A percentile compares a stretch with the other conserved stretches of the same genome.
These are phyloP conservation scores for Melangyna quadrimaculata DNA, from an alignment of 2,888 invertebrate genomes.

Conservation along the genomic window DNA sequence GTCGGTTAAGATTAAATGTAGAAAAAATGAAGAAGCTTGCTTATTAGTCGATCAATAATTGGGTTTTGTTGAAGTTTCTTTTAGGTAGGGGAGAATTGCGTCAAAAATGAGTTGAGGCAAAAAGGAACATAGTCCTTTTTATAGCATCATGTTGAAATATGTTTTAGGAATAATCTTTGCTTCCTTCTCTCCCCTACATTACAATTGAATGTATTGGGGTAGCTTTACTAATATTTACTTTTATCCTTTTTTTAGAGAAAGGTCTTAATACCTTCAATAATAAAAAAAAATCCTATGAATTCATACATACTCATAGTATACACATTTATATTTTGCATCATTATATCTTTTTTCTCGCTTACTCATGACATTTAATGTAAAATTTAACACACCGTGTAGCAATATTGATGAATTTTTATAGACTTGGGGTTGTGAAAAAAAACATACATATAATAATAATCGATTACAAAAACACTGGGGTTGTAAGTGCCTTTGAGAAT, in stretches of 20 bases:
- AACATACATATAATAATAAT: conserved; percentile 37
- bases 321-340: not conserved
- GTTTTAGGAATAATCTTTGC: not conserved
- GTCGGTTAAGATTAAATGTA: not conserved
- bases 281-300: not conserved
- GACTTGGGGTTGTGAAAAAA: not conserved
- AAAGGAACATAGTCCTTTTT: too few relatives aligned
- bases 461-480: conserved; percentile 61
- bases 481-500: conserved; percentile 38
- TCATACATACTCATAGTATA: not conserved
- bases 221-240: not conserved
- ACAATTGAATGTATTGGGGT: not conserved
- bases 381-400: conserved; percentile 41
- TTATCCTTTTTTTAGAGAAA: not conserved
- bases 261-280: too few relatives aligned
- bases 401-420: conserved; percentile 49
- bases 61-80: conserved; percentile 4
- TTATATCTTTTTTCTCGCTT: conserved; percentile 52
- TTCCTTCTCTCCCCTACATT: not conserved
- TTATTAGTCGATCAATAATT: conserved; percentile 49
- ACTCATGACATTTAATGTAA: conserved; percentile 56
- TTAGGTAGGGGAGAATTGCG: not conserved
- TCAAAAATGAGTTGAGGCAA: not conserved
- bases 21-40: not conserved
- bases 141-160: not conserved